Conservation (phyloP, 2,797 vertebrate genomes). For the Paramormyrops hopkinsi region DNA sequence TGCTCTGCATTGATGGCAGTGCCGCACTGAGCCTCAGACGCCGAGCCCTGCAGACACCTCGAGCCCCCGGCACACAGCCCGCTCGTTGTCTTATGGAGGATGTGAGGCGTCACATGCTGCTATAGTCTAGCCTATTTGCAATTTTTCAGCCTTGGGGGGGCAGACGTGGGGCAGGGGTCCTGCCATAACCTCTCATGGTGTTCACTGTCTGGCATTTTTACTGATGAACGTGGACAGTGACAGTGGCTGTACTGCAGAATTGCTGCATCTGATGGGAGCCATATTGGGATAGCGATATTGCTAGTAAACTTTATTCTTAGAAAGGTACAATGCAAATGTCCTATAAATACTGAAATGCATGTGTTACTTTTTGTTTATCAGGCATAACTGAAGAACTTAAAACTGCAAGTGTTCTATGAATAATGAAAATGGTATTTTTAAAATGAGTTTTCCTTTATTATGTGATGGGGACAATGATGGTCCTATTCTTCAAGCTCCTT, state of each 20-base stretch:
- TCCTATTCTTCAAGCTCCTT: neutral
- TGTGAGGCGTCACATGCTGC: conserved; percentile 1
- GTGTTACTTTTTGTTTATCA: neutral
- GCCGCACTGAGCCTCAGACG: neutral
- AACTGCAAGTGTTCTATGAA: neutral
- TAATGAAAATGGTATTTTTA: conserved; percentile 6
- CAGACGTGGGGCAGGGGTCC: neutral
- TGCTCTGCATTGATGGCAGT: conserved; percentile 25
- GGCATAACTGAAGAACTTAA: neutral
- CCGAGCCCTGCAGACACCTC: neutral
- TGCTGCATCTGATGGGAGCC: neutral
- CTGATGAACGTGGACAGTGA: neutral
- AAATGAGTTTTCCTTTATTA: neutral
- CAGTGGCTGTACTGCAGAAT: neutral
- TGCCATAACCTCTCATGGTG: neutral
- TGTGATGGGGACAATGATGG: neutral
- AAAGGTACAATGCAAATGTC: neutral
- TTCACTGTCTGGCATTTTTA: neutral
- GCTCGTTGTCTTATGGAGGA: conserved; percentile 12
- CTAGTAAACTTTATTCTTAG: neutral
- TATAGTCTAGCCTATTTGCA: neutral
- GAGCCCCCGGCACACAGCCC: conserved; percentile 1
- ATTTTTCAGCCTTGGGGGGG: neutral
- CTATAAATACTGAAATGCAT: neutral
- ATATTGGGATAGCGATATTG: neutral